Conservation (phyloP, 1,140 invertebrate species). For the Drosophila littoralis region DNA sequence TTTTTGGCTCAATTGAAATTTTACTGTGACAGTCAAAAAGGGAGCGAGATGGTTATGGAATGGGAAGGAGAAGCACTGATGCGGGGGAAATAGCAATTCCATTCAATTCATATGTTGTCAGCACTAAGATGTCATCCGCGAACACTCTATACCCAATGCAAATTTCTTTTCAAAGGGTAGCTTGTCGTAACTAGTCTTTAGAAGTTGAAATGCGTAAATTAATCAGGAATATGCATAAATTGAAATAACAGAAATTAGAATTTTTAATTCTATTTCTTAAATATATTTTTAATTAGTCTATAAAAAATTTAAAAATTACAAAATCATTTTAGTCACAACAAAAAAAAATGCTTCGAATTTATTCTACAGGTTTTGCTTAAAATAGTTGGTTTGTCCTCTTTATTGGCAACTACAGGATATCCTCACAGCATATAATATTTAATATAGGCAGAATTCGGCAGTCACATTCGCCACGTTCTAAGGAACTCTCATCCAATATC, state of each 20-base stretch:
- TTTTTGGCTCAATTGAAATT: constrained; percentile 67
- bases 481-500: constrained; percentile 17
- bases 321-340: too few species aligned
- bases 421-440: not conserved
- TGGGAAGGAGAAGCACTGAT: not conserved
- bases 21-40: constrained; percentile 38
- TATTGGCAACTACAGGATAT: not conserved
- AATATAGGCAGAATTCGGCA: not conserved
- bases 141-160: constrained; percentile 11
- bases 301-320: too few species aligned
- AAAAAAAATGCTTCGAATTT: too few species aligned
- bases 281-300: too few species aligned
- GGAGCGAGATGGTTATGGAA: not conserved
- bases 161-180: not conserved
- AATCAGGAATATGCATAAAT: too few species aligned
- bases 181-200: too few species aligned
- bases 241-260: too few species aligned
- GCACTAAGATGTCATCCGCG: constrained; percentile 28
- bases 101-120: constrained; percentile 45
- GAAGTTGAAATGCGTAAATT: too few species aligned
- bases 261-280: too few species aligned
- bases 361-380: too few species aligned
- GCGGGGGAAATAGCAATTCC: constrained; percentile 5
- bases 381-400: not conserved
- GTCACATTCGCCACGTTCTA: not conserved